These are phyloP conservation scores for Corbicula japonica DNA, from an alignment of 2,888 invertebrate species.

Conservation along the genomic window DNA sequence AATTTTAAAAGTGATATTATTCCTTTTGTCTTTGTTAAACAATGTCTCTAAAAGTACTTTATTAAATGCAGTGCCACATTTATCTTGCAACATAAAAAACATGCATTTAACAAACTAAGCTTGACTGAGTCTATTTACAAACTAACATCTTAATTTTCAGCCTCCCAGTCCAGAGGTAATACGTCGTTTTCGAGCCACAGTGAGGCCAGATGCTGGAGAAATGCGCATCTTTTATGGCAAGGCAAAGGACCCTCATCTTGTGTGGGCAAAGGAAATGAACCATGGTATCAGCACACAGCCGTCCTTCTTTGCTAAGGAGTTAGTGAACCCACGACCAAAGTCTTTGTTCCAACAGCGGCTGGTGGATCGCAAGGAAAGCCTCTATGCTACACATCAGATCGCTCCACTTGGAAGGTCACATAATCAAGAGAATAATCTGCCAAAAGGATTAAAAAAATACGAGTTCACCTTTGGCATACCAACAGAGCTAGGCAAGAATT, in stretches of 20 bases:
- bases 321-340: slow-evolving; percentile 83
- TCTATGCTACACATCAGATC: slow-evolving; percentile 79
- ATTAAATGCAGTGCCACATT: too few species aligned
- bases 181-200: slow-evolving; percentile 82
- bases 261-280: slow-evolving; percentile 84
- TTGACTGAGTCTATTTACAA: too few species aligned
- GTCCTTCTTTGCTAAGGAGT: slow-evolving; percentile 78
- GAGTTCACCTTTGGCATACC: slow-evolving; percentile 83
- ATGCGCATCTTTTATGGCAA: slow-evolving; percentile 84
- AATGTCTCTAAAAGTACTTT: too few species aligned
- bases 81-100: too few species aligned
- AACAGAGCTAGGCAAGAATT: slow-evolving; percentile 82
- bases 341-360: slow-evolving; percentile 82
- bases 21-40: too few species aligned
- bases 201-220: slow-evolving; percentile 83
- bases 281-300: slow-evolving; percentile 83
- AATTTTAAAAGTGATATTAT: too few species aligned
- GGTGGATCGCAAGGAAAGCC: slow-evolving; percentile 79
- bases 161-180: slow-evolving; percentile 83
- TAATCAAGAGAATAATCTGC: slow-evolving; percentile 79
- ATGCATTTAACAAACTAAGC: too few species aligned
- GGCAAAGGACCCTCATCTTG: slow-evolving; percentile 84
- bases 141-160: slow-evolving; percentile 75
- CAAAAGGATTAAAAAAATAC: slow-evolving; percentile 75
- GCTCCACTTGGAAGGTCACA: slow-evolving; percentile 84